Evolutionary conservation across 1,140 invertebrate genomes (phyloP).

Genomic region (Nephila pilipes): DNA sequence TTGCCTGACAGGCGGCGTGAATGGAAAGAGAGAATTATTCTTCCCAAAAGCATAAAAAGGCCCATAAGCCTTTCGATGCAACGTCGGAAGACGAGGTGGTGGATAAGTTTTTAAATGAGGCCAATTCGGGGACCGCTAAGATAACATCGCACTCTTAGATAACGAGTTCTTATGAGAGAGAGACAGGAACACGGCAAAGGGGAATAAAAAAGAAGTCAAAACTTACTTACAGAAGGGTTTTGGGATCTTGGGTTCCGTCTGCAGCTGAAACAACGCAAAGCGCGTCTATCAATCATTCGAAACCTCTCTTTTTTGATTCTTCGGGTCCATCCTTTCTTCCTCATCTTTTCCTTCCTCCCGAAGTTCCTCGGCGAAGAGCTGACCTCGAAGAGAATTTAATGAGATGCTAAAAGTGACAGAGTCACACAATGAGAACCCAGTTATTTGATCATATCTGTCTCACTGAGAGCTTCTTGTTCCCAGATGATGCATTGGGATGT

Average conservation of each 20-base stretch:
- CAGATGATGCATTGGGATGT: background rate
- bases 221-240: constrained; percentile 30
- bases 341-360: background rate
- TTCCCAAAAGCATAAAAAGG: background rate
- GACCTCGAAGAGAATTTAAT: background rate
- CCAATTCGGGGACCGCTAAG: constrained; percentile 29
- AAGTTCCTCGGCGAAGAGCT: background rate
- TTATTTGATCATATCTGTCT: background rate
- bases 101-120: constrained; percentile 61
- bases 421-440: background rate
- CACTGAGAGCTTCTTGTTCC: constrained; percentile 20
- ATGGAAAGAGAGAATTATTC: background rate
- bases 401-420: constrained; percentile 31
- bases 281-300: constrained; percentile 61
- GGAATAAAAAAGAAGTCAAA: constrained; percentile 1
- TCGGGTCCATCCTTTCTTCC: constrained; percentile 21
- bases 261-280: constrained; percentile 69
- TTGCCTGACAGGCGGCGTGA: constrained; percentile 15
- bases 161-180: constrained; percentile 48
- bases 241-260: constrained; percentile 46
- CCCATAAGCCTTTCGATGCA: constrained; percentile 40
- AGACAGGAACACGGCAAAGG: constrained; percentile 11
- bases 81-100: background rate
- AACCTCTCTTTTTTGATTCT: constrained; percentile 42
- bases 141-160: constrained; percentile 61